Evolutionary conservation across 2,797 vertebrate species (phyloP).

Genomic region (Fistularia commersonii): DNA sequence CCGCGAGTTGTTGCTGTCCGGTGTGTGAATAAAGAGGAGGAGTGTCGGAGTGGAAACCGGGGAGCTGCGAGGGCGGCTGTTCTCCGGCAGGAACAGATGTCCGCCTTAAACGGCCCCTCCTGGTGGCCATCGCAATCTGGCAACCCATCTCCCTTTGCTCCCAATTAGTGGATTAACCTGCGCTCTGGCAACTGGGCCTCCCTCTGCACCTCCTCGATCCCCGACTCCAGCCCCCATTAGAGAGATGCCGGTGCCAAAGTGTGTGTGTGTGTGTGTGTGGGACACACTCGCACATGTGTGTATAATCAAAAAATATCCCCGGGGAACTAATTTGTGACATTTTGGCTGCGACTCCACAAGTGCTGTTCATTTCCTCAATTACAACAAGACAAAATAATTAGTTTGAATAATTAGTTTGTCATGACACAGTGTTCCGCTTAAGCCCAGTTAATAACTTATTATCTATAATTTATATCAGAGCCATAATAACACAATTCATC

Average conservation of each 20-base stretch:
- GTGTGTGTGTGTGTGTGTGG: constrained; percentile 10
- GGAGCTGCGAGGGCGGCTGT: constrained; percentile 66
- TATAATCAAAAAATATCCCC: constrained; percentile 23
- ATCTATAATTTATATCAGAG: not conserved
- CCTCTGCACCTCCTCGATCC: constrained; percentile 27
- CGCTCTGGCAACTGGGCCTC: constrained; percentile 56
- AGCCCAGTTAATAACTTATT: not conserved
- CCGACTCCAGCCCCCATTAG: constrained; percentile 47
- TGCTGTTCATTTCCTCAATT: constrained; percentile 3
- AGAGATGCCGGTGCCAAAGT: constrained; percentile 26
- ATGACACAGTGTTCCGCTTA: not conserved
- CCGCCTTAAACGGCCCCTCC: constrained; percentile 76
- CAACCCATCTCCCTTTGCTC: constrained; percentile 67
- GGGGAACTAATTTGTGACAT: constrained; percentile 18
- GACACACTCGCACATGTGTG: not conserved
- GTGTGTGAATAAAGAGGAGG: constrained; percentile 49
- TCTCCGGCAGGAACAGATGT: constrained; percentile 79
- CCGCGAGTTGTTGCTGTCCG: constrained; percentile 21
- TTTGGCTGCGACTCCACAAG: constrained; percentile 10
- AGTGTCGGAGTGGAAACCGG: constrained; percentile 53
- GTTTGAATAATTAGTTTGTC: not conserved
- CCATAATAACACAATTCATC: not conserved
- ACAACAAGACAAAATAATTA: constrained; percentile 2
- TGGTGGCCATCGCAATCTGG: constrained; percentile 77
- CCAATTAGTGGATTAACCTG: constrained; percentile 80